Evolutionary conservation across 1,140 invertebrate genomes (phyloP).

Genomic region (Penaeus vannamei): DNA sequence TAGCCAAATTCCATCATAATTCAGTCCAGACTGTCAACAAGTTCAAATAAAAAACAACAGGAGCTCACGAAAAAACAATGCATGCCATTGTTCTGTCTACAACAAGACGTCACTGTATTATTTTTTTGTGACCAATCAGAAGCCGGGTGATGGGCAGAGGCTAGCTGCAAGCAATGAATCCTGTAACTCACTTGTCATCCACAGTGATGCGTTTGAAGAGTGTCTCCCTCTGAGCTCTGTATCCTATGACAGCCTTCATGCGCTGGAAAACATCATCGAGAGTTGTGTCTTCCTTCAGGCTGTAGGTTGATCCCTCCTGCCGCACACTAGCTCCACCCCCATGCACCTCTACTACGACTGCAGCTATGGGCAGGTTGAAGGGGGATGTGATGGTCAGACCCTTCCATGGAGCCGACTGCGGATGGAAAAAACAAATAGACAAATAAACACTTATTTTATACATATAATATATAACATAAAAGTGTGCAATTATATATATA

Average conservation of each 20-base stretch:
- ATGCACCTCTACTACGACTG: conserved; percentile 50
- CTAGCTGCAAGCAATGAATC: too few species aligned
- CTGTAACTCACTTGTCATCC: conserved; percentile 32
- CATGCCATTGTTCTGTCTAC: too few species aligned
- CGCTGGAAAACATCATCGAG: conserved; percentile 37
- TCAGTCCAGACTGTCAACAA: too few species aligned
- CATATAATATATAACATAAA: too few species aligned
- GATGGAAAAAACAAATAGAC: not conserved
- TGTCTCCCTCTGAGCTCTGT: conserved; percentile 47
- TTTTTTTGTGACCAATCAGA: too few species aligned
- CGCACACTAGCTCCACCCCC: conserved; percentile 44
- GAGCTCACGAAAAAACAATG: too few species aligned
- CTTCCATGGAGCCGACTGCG: conserved; percentile 44
- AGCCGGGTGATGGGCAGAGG: too few species aligned
- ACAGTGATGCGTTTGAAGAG: conserved; percentile 51
- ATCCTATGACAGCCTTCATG: conserved; percentile 47
- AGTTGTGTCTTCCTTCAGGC: conserved; percentile 44
- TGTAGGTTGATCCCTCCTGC: conserved; percentile 49
- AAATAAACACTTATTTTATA: too few species aligned
- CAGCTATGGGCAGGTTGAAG: conserved; percentile 43
- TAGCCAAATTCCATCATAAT: too few species aligned
- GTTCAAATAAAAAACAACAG: too few species aligned
- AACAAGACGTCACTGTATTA: too few species aligned
- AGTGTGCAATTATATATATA: too few species aligned
- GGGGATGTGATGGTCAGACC: conserved; percentile 56